Conservation (phyloP, 2,113 vertebrate genomes). For the Passer montanus region DNA sequence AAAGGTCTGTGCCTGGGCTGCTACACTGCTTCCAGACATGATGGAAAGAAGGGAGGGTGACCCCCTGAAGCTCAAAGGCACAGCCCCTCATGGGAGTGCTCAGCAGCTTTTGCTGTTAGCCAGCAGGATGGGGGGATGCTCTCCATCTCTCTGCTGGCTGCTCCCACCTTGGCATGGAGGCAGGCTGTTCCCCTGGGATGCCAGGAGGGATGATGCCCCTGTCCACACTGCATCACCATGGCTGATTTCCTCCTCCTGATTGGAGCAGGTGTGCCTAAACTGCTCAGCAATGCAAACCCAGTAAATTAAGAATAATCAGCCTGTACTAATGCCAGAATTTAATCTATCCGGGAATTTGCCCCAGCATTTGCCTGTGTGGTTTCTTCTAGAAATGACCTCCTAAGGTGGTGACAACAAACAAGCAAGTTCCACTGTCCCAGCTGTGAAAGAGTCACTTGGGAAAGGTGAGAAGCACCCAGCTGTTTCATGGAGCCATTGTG, state of each 20-base stretch:
- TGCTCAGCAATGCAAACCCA: not conserved
- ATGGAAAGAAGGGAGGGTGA: not conserved
- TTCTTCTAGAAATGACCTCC: not conserved
- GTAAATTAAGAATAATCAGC: not conserved
- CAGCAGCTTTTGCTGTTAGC: accelerated
- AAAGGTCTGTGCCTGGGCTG: not conserved
- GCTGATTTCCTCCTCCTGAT: not conserved
- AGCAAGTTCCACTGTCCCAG: not conserved
- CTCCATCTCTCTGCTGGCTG: not conserved
- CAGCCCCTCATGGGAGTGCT: not conserved
- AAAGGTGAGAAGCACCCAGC: not conserved
- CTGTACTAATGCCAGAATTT: not conserved
- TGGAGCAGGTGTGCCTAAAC: not conserved
- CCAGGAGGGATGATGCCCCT: accelerated
- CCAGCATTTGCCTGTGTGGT: not conserved
- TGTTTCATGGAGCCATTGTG: not conserved
- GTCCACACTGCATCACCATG: not conserved
- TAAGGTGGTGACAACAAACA: not conserved
- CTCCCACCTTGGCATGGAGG: not conserved
- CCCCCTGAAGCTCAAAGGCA: not conserved
- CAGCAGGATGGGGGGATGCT: not conserved
- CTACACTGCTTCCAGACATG: accelerated
- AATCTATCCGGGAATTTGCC: not conserved
- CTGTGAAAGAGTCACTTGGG: accelerated
- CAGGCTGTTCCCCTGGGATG: not conserved